phyloP scores from a whole-genome alignment of 2,797 vertebrate genomes.

The Gila robusta region DNA sequence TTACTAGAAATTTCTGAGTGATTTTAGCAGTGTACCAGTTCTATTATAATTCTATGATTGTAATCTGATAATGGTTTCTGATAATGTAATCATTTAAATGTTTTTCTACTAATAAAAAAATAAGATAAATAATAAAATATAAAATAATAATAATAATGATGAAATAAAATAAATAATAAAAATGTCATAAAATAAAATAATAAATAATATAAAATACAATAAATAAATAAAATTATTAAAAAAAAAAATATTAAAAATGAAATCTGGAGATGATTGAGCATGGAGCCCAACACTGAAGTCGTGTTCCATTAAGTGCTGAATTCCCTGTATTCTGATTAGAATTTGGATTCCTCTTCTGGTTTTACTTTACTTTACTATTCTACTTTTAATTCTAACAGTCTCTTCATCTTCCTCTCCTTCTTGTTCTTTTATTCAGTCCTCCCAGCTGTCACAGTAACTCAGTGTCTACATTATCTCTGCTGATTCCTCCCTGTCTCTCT shows the following conservation, averaged over 20 bases:
- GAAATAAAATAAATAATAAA: not conserved
- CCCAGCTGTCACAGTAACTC: slow-evolving; percentile 93
- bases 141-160: not conserved
- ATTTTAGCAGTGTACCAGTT: not conserved
- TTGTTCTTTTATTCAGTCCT: slow-evolving; percentile 73
- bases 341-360: slow-evolving; percentile 24
- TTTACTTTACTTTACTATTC: too few relatives aligned
- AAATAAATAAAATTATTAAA: not conserved
- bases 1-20: not conserved
- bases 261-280: not conserved
- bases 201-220: not conserved
- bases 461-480: slow-evolving; percentile 94
- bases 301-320: not conserved
- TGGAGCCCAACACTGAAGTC: not conserved
- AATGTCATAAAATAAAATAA: not conserved
- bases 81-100: not conserved
- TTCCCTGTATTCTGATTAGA: not conserved
- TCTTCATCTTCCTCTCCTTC: slow-evolving; percentile 60
- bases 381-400: not conserved
- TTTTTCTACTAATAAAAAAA: not conserved
- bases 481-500: slow-evolving; percentile 76
- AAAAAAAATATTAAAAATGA: not conserved
- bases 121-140: not conserved
- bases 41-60: not conserved
- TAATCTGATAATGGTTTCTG: not conserved